Evolutionary conservation across 2,113 vertebrate genomes (phyloP), one percentile per base, ranked within the genome.

Genomic region (Narcine bancroftii): DNA sequence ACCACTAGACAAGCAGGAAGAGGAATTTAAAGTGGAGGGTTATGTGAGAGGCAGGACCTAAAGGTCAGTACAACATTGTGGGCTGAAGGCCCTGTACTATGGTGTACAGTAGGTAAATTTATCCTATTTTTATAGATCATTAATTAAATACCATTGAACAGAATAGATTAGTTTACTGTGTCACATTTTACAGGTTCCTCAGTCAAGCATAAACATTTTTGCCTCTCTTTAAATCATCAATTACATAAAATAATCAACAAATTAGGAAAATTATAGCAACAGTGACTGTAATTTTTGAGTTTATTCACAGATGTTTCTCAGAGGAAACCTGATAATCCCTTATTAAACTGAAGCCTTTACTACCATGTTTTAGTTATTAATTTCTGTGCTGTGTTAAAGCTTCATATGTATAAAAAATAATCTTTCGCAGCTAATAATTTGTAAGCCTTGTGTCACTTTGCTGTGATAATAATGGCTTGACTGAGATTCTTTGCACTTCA

Each of bases 131-230:
- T 77, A 24, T 91, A 29, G 87, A 29, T 69, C 81, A 85, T 11
- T 33, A 85, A 56, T 19, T 56, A 60, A 56, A 39, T 85, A 33
- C 53, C 50, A 60, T 36, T 85, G 50, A 85, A 56, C 29, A 85
- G 47, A 83, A 3, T 53, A 83, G 29, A 33, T 81, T 24, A 81
- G 47, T 81, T 81, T 81, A 81, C 13, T 26, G 77, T 53, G 45
- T 53, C 15, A 53, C 7, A 53, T 56, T 56, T n/a, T 85, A 33
- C 50, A 85, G 81, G 4, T 85, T 56, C 56, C 45, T 50, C 81
- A 85, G 81, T 36, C 81, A 85, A 50, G 53, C n/a, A 15, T 19
- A 85, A 60, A 60, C 53, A 85, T 85, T 85, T 33, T 85, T 53
- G 33, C 6, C 13, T 60, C 81, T 53, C 33, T 85, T 85, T 85